Percentiles rank a stretch among this genome's conserved stretches.
phyloP scores from a whole-genome alignment of 2,797 vertebrate species.

The Crypturellus tataupa region DNA sequence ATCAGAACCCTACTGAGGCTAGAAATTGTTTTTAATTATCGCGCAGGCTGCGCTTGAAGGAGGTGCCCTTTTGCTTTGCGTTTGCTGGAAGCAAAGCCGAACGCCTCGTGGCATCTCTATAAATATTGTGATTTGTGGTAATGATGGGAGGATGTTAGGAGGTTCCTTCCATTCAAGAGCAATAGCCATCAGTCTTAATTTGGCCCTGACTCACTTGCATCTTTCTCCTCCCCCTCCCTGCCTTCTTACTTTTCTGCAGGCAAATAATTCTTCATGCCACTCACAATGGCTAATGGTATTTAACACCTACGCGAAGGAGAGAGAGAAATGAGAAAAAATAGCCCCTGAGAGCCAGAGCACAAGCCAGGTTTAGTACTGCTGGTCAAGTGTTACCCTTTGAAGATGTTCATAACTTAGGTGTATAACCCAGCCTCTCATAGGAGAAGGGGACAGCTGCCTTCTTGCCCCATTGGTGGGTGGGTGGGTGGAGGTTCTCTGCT shows the following conservation, averaged over 20 bases:
- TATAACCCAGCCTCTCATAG: neutral
- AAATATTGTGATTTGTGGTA: constrained; percentile 38
- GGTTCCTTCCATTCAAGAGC: neutral
- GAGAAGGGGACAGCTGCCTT: neutral
- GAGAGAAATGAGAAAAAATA: neutral
- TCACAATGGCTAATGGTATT: neutral
- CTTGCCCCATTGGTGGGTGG: neutral
- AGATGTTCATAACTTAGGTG: neutral
- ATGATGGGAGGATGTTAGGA: neutral
- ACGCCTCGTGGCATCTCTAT: constrained; percentile 25
- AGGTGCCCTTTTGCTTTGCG: constrained; percentile 20
- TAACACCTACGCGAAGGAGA: neutral
- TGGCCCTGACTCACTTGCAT: neutral
- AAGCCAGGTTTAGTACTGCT: neutral
- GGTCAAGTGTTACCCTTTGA: neutral
- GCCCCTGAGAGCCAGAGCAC: neutral
- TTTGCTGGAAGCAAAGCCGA: constrained; percentile 34
- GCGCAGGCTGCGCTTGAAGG: constrained; percentile 3
- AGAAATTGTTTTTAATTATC: constrained; percentile 59
- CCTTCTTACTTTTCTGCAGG: neutral
- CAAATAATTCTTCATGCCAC: neutral
- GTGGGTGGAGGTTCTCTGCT: neutral
- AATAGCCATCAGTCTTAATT: neutral
- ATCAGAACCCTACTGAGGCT: constrained; percentile 32
- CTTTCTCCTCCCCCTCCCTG: neutral